Evolutionary conservation across 2,888 invertebrate species (phyloP), one percentile per base, ranked within the genome.

Genomic region (Frankliniella intonsa): DNA sequence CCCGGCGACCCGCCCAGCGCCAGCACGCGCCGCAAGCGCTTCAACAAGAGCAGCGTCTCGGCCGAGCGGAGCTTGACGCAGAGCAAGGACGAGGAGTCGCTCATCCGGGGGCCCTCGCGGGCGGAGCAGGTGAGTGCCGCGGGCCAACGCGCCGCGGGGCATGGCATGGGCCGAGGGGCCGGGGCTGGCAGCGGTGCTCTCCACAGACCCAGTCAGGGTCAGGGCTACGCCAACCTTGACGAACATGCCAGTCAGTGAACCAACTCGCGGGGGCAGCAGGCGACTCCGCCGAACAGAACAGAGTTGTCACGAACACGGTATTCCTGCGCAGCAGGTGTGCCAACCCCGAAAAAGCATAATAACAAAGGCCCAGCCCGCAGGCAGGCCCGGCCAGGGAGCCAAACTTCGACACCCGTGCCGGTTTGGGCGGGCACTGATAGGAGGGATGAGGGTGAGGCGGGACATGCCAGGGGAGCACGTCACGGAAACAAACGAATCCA

Each of bases 51-150:
- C n/a, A 69, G 69, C 69, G n/a, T 69, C 69, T 62, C 62, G 62
- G 62, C 62, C 19, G 62, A 62, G 17, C 69, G 69, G 22, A 69
- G 69, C 69, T 11, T 22, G 22, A 19, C 11, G 22, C 69, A 22
- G 22, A 22, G 22, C 69, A 22, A 69, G 22, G 69, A 69, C 69
- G 69, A 69, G 22, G 69, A 69, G 22, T 69, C 69, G 0, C 69
- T 69, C 69, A 69, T 69, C 69, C n/a, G 69, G 22, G 22, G 22
- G 11, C n/a, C 69, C 7, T 69, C 69, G 22, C 5, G 69, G 69
- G 22, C 69, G 69, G 69, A 69, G 69, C 69, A 69, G 69, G 69
- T 69, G 69, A 69, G 69, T 22, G 7, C n/a, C 65, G 65, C 55
- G 55, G 51, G 9, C n/a, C n/a, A 12, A 12, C 10, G 51, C 51